phyloP scores from a whole-genome alignment of 2,113 vertebrate species.

The Ctenomys sociabilis region DNA sequence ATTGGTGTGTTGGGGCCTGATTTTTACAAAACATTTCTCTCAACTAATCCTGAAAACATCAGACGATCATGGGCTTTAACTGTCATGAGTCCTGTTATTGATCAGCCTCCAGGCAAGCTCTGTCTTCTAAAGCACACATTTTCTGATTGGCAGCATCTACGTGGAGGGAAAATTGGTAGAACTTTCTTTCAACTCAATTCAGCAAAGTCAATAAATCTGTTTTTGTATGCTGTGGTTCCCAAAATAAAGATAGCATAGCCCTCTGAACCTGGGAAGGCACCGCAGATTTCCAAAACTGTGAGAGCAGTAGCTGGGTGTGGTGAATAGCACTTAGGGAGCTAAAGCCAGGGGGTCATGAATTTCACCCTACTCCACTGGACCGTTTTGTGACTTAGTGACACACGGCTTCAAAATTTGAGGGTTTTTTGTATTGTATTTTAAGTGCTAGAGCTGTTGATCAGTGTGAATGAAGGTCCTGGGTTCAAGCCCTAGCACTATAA shows the following conservation, averaged over 20 bases:
- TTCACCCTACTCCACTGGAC: not conserved
- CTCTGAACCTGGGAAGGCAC: not conserved
- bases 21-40: constrained; percentile 47
- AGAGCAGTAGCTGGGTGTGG: not conserved
- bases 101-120: not conserved
- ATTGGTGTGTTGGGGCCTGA: not conserved
- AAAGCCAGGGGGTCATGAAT: not conserved
- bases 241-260: not conserved
- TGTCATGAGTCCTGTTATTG: not conserved
- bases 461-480: not conserved
- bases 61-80: not conserved
- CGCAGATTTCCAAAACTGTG: not conserved
- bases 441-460: not conserved
- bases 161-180: constrained; percentile 22
- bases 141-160: not conserved
- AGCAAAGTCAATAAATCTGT: not conserved
- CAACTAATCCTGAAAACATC: not conserved
- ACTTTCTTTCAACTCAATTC: constrained; percentile 23
- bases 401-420: not conserved
- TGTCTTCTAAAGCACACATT: not conserved
- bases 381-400: not conserved
- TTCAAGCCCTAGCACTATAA: not conserved
- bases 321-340: not conserved
- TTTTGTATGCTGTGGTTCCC: not conserved
- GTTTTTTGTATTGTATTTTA: not conserved